These are phyloP conservation scores for Thamnophis sirtalis DNA, from an alignment of 2,113 vertebrate species.

Conservation along the genomic window DNA sequence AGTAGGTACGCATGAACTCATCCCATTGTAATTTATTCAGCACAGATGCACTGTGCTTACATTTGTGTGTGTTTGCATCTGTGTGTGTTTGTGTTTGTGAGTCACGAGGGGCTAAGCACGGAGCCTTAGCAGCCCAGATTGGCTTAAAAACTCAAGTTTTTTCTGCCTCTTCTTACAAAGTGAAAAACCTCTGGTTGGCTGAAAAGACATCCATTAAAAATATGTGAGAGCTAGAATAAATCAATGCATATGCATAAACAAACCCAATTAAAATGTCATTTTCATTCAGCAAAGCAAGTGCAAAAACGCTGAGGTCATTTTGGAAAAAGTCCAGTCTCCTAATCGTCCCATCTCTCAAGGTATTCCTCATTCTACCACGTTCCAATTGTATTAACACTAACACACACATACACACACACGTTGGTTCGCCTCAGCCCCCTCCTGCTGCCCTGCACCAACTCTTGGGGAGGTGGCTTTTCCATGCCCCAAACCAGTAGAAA, in stretches of 20 bases:
- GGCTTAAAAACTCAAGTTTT: not conserved
- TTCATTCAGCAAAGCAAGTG: not conserved
- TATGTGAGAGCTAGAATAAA: not conserved
- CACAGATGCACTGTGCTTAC: not conserved
- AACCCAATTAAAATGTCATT: not conserved
- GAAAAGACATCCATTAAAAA: not conserved
- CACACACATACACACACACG: too few relatives aligned
- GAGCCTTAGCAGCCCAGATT: not conserved
- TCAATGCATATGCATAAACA: not conserved
- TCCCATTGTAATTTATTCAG: not conserved
- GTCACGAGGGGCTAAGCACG: not conserved
- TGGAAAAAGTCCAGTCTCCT: not conserved
- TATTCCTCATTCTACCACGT: not conserved
- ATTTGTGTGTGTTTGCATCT: not conserved
- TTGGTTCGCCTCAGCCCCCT: not conserved
- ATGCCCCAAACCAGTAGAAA: not conserved
- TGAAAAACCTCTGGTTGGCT: not conserved
- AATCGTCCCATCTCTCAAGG: not conserved
- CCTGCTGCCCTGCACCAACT: not conserved
- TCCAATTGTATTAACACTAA: not conserved
- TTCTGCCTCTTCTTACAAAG: not conserved
- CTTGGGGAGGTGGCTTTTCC: not conserved
- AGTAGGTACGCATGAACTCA: not conserved
- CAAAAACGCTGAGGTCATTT: not conserved
- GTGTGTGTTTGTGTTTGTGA: not conserved